phyloP scores from a whole-genome alignment of 2,113 vertebrate genomes.

The Triplophysa tibetana region DNA sequence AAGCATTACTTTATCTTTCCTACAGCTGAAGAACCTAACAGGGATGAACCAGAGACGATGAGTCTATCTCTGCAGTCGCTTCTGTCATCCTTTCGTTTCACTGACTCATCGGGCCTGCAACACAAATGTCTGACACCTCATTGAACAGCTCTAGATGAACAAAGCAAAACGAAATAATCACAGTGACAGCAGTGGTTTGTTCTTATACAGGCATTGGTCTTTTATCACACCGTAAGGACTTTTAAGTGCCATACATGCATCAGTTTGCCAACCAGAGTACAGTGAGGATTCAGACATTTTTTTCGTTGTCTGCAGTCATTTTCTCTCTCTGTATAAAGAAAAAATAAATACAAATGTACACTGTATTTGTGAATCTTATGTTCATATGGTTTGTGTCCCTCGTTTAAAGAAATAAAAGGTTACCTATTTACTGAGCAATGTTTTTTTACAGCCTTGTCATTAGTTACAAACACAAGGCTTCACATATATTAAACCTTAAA shows the following conservation, averaged over 20 bases:
- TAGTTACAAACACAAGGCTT: no score
- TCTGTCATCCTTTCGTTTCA: neutral
- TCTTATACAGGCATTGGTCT: neutral
- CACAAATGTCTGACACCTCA: neutral
- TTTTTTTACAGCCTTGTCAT: neutral
- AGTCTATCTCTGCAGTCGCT: slow-evolving; percentile 36
- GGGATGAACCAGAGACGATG: slow-evolving; percentile 76
- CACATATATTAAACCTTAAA: no score
- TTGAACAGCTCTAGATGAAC: neutral
- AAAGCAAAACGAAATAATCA: neutral
- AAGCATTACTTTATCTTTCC: slow-evolving; percentile 28
- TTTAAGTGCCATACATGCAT: slow-evolving; percentile 20
- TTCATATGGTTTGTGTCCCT: slow-evolving; percentile 2
- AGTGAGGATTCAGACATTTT: neutral
- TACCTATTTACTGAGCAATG: slow-evolving; percentile 1
- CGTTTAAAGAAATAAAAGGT: slow-evolving; percentile 3
- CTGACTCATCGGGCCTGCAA: neutral
- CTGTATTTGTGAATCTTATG: slow-evolving; percentile 36
- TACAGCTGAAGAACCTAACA: slow-evolving; percentile 78
- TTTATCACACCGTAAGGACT: neutral
- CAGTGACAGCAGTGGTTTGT: neutral
- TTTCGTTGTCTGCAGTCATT: no score
- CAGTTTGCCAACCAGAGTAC: neutral
- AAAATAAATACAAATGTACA: slow-evolving; percentile 23
- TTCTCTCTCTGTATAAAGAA: slow-evolving; percentile 41